Evolutionary conservation across 2,888 invertebrate species (phyloP).

Genomic region (Schizaphis graminum): DNA sequence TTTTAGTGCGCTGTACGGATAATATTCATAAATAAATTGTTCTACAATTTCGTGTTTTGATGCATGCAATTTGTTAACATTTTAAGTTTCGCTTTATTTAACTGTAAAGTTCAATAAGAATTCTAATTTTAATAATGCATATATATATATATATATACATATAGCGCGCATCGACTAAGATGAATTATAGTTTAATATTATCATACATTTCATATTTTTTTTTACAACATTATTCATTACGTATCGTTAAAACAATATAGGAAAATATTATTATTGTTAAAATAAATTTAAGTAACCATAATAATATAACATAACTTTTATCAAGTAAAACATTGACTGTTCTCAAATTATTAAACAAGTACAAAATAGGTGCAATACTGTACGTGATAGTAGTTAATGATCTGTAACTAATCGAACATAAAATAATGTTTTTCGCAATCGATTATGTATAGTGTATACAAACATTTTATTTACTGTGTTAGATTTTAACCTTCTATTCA

Average conservation of each 20-base stretch:
- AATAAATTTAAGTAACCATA: neutral
- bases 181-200: neutral
- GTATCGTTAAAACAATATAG: neutral
- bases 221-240: neutral
- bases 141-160: no score
- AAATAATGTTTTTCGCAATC: neutral
- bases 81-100: neutral
- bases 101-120: neutral
- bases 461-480: neutral
- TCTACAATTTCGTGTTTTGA: neutral
- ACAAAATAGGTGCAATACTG: neutral
- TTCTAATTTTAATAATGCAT: neutral
- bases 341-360: neutral
- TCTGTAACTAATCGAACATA: neutral
- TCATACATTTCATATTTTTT: neutral
- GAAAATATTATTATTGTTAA: neutral
- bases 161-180: neutral
- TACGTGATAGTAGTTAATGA: neutral
- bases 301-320: neutral
- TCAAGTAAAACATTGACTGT: neutral
- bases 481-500: neutral
- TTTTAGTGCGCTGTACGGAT: neutral
- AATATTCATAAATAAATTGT: neutral
- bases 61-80: neutral
- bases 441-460: neutral